Evolutionary conservation across 2,113 vertebrate genomes (phyloP), one percentile per base, ranked within the genome.

Genomic region (Emydocephalus ijimae): DNA sequence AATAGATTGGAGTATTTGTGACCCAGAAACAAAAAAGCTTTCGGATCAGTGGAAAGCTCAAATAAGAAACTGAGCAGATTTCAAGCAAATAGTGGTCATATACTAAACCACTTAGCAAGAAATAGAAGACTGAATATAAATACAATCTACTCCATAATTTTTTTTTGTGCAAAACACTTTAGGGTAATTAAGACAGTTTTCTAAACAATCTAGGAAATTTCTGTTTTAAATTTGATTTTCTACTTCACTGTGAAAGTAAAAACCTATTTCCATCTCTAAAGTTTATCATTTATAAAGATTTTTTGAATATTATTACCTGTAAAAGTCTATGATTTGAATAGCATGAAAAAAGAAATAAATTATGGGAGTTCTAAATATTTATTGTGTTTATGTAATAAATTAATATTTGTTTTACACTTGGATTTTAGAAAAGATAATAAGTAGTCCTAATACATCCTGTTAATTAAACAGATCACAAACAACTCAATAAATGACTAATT

Each of bases 391-490:
- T 24, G 88, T 15, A n/a, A 55, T 61, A 95, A 18, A 94, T n/a
- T 94, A 93, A 1, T 50, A 85, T 39, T 55, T 92, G 20, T 94
- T 85, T 50, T 85, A 59, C 20, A 34, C 6, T 21, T 34, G 87
- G 85, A 23, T 61, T 45, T 52, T 5, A 56, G 0, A 88, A 87
- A 91, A 96, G 94, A 94, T 52, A 94, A 91, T 0, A 45, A 56
- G 29, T 52, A 93, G 6, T 81, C 14, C 93, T 81, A 59, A 93
- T 0, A 91, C 5, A 48, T 54, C 90, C 20, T 29, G 87, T 91
- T 88, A 91, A 88, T 57, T 55, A 93, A 89, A 90, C 6, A 92
- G 74, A 94, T 93, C 74, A 94, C 69, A 93, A 95, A 64, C 34
- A 89, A 90, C 61, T 89, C 59, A 91, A 88, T 48, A 96, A 96